These are phyloP conservation scores for Mya arenaria DNA, from an alignment of 1,140 invertebrate species.

Conservation along the genomic window DNA sequence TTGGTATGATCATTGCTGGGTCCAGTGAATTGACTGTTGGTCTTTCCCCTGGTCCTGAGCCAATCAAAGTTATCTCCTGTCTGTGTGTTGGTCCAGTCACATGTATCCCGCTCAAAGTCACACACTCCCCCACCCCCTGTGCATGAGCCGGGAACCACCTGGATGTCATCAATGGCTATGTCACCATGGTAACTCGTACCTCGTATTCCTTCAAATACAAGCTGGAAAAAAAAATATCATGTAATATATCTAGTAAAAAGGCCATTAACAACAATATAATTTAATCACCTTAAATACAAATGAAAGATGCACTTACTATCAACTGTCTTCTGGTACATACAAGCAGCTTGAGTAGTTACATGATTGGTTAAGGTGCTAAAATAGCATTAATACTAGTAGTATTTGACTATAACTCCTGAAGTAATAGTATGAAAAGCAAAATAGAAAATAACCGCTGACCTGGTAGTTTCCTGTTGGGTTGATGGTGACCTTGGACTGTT, in stretches of 20 bases:
- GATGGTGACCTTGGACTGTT: constrained; percentile 52
- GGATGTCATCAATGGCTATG: constrained; percentile 69
- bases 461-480: constrained; percentile 60
- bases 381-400: too few species aligned
- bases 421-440: not conserved
- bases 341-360: too few species aligned
- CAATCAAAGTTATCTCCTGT: constrained; percentile 75
- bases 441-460: constrained; percentile 46
- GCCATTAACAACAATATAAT: not conserved
- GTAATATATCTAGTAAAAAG: not conserved
- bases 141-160: constrained; percentile 53
- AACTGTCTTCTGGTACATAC: not conserved
- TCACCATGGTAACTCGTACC: constrained; percentile 68
- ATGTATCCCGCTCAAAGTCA: constrained; percentile 71
- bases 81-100: constrained; percentile 69
- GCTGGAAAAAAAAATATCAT: constrained; percentile 47
- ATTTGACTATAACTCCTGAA: too few species aligned
- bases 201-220: constrained; percentile 70
- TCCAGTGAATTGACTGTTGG: constrained; percentile 81
- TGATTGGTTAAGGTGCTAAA: too few species aligned
- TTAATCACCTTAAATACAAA: too few species aligned
- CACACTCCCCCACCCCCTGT: constrained; percentile 51
- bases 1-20: constrained; percentile 73
- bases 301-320: not conserved
- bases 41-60: constrained; percentile 61